These are phyloP conservation scores for Crypturellus undulatus DNA, from an alignment of 2,113 vertebrate genomes.

Conservation along the genomic window DNA sequence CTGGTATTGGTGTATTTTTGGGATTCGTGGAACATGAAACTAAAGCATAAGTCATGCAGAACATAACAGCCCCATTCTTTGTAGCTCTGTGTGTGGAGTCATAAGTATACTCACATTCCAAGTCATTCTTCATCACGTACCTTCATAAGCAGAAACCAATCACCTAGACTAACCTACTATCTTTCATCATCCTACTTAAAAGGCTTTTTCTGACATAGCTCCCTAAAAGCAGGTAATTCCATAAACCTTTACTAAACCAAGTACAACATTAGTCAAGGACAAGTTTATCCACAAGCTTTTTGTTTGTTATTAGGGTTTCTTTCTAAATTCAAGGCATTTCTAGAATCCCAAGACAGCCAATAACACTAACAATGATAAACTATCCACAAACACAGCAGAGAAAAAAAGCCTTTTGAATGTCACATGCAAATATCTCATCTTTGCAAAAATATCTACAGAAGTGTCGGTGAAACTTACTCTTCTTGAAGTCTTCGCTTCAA, in stretches of 20 bases:
- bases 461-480: conserved; percentile 80
- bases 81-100: too few species aligned
- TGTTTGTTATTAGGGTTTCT: too few species aligned
- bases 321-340: too few species aligned
- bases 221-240: neutral
- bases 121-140: neutral
- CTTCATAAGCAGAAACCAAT: too few species aligned
- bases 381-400: fast-evolving
- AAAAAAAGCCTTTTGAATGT: fast-evolving
- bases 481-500: conserved; percentile 89
- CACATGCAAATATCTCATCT: fast-evolving
- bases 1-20: neutral
- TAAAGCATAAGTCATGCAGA: neutral
- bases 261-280: neutral
- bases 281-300: fast-evolving
- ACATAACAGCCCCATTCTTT: neutral
- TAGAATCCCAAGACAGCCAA: neutral
- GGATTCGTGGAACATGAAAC: neutral
- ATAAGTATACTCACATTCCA: neutral
- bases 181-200: neutral
- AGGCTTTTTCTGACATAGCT: fast-evolving
- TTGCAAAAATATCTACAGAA: neutral
- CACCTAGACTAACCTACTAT: neutral
- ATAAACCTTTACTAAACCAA: neutral
- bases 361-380: neutral